A percentile compares a stretch with the other conserved stretches of the same genome.
phyloP scores from a whole-genome alignment of 2,113 vertebrate species.

The Probosciger aterrimus region DNA sequence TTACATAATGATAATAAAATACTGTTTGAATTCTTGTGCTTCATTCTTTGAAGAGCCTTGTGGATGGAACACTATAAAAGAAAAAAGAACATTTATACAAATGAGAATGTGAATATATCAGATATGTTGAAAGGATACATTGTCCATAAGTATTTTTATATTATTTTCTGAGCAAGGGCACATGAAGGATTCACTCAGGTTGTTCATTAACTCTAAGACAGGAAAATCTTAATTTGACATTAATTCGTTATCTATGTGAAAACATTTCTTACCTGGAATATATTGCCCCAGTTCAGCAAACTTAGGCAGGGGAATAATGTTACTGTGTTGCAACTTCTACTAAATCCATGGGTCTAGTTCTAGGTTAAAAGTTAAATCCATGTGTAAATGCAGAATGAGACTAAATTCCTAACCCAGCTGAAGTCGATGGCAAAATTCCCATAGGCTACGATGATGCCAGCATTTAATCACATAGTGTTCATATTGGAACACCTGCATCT shows the following conservation, averaged over 20 bases:
- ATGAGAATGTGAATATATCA: background rate
- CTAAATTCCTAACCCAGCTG: background rate
- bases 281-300: background rate
- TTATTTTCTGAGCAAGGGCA: background rate
- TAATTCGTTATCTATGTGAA: background rate
- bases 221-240: constrained; percentile 25
- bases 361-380: background rate
- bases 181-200: background rate
- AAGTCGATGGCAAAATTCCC: background rate
- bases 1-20: background rate
- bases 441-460: background rate
- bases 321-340: background rate
- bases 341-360: background rate
- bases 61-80: background rate
- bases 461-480: background rate
- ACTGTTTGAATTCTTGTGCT: background rate
- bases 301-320: background rate
- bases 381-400: background rate
- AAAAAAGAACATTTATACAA: background rate
- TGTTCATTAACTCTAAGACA: constrained; percentile 21
- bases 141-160: background rate
- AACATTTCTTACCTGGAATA: constrained; percentile 18
- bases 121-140: background rate
- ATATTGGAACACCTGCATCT: constrained; percentile 17
- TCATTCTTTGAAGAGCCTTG: background rate